Evolutionary conservation across 2,797 vertebrate species (phyloP).

Genomic region (Melanotaenia maccullochi): DNA sequence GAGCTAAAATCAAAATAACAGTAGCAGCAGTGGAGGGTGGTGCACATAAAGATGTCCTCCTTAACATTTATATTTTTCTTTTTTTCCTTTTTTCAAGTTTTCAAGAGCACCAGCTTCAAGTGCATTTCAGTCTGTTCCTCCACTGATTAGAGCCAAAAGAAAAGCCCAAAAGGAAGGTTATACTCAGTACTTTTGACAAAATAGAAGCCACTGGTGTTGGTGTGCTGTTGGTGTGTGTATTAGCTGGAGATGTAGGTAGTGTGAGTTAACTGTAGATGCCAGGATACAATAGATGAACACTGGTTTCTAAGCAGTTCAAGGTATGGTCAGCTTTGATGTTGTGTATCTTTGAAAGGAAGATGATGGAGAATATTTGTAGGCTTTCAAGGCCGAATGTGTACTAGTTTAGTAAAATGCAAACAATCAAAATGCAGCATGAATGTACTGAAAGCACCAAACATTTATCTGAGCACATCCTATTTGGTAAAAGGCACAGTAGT

Average conservation of each 20-base stretch:
- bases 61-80: constrained; percentile 44
- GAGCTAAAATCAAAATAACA: constrained; percentile 48
- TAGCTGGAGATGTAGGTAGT: constrained; percentile 11
- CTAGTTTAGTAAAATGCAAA: constrained; percentile 65
- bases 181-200: constrained; percentile 23
- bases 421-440: constrained; percentile 72
- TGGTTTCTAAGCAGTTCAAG: constrained; percentile 17
- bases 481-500: constrained; percentile 86
- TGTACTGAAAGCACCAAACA: constrained; percentile 66
- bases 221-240: constrained; percentile 24
- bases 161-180: constrained; percentile 35
- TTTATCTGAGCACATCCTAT: constrained; percentile 73
- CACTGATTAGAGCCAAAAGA: constrained; percentile 39
- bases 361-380: constrained; percentile 50
- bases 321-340: constrained; percentile 32
- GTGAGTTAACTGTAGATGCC: constrained; percentile 21
- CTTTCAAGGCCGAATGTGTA: constrained; percentile 51
- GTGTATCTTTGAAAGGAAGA: constrained; percentile 27
- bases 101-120: constrained; percentile 57
- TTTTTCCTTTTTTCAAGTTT: constrained; percentile 67
- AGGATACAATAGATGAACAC: constrained; percentile 32
- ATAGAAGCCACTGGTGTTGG: constrained; percentile 40
- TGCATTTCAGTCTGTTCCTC: constrained; percentile 53
- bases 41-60: constrained; percentile 61
- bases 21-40: constrained; percentile 71